Evolutionary conservation across 2,888 invertebrate species (phyloP).

Genomic region (Heliconius ismenius): DNA sequence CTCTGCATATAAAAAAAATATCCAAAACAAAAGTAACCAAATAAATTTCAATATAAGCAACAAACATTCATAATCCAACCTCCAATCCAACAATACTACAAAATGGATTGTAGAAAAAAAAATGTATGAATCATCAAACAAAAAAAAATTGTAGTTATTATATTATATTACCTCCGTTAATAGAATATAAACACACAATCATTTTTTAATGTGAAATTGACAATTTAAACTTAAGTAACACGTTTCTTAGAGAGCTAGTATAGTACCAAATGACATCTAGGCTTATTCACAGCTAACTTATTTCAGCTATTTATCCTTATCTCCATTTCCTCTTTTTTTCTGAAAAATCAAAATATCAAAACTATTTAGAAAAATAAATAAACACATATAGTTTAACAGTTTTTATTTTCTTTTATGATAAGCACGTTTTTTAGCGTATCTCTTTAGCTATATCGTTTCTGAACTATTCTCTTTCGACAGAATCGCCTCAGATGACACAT

Average conservation of each 20-base stretch:
- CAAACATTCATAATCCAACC: conserved; percentile 14
- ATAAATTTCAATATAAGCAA: not conserved
- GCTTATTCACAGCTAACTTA: conserved; percentile 29
- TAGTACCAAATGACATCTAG: conserved; percentile 39
- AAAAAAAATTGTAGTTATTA: not conserved
- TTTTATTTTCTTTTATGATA: conserved; percentile 22
- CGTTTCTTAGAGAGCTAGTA: conserved; percentile 36
- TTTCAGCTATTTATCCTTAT: conserved; percentile 52
- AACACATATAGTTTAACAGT: conserved; percentile 20
- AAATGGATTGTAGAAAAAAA: not conserved
- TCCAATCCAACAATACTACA: conserved; percentile 4
- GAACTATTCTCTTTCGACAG: conserved; percentile 62
- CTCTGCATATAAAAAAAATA: not conserved
- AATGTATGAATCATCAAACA: not conserved
- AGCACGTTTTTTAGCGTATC: conserved; percentile 25
- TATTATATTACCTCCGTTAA: not conserved
- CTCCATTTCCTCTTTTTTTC: conserved; percentile 54
- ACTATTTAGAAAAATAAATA: conserved; percentile 22
- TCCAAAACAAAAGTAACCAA: not conserved
- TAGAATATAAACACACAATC: conserved; percentile 28
- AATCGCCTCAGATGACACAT: conserved; percentile 71
- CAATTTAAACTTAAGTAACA: conserved; percentile 34
- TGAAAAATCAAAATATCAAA: conserved; percentile 49
- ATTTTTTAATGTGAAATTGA: conserved; percentile 36
- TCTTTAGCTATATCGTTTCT: conserved; percentile 48